Base-by-base conservation (phyloP, 1,140 invertebrate genomes). In the Lithobius niger region DNA sequence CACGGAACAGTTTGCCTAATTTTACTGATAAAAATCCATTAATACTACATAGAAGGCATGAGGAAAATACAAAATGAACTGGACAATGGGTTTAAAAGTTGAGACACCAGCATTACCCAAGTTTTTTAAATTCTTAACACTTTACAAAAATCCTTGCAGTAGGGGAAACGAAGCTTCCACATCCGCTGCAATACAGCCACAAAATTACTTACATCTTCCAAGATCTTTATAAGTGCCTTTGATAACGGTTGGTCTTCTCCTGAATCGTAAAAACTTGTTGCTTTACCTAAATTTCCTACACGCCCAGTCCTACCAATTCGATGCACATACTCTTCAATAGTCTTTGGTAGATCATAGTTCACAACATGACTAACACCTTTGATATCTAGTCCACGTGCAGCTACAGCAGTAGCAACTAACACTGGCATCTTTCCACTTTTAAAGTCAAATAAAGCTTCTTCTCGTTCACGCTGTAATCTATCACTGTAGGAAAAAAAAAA, bases 281-380 rank as follows among this genome's bases (percentile, higher is more conserved):
- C 88, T 63, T 79, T 82, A 3, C 94, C 94, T 40, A 82, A 69
- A 69, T 97, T 94, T 0, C 94, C 93, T 21, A 96, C 85, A 40
- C 93, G 79, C 1, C 93, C 94, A 18, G 93, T 97, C 62, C 93
- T 75, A 1, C 94, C 94, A 65, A 97, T 96, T 44, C 93, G 76
- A 72, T 97, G 94, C 3, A 96, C 89, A 66, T 97, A 97, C 56
- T 94, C 89, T 57, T 94, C 89, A 56, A 95, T 86, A 24, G 75
- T 75, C 54, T 81, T 82, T 0, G 93, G 92, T 59, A 97, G 65
- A 68, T 97, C 92, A 65, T 82, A 97, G 67, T 97, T 97, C 3
- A 97, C 81, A 0, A 97, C 93, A 63, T 90, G 84, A 48, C 80
- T 76, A 0, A 94, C 84, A 52, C 83, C 81, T 45, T 81, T 81